Conservation (phyloP, 2,113 vertebrate species). For the Sceloporus undulatus region DNA sequence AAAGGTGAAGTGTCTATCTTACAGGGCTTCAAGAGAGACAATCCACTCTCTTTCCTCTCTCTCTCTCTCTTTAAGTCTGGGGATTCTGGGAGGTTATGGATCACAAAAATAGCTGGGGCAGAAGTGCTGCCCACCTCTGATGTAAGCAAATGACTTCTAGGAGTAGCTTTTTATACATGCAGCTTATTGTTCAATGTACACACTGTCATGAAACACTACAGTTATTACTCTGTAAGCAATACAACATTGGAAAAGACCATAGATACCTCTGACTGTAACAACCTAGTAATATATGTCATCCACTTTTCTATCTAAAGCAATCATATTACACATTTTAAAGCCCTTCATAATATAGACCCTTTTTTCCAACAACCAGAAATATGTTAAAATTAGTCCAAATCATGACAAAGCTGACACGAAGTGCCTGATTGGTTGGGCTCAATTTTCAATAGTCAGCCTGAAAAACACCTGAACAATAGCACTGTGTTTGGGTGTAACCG, state of each 20-base stretch:
- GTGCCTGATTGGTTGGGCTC: background rate
- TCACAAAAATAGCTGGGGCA: no score
- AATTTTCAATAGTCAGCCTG: background rate
- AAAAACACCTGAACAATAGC: conserved; percentile 6
- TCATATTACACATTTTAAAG: conserved; percentile 24
- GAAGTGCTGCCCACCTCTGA: no score
- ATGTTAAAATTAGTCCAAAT: background rate
- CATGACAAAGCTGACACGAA: background rate
- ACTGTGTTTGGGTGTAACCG: background rate
- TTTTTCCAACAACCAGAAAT: background rate
- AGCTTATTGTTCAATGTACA: no score
- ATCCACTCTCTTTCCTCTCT: no score
- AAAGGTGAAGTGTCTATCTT: no score
- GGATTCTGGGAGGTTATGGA: no score
- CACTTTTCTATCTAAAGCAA: conserved; percentile 1
- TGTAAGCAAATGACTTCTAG: no score
- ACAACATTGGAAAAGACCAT: background rate
- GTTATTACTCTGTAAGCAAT: background rate
- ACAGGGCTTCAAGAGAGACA: no score
- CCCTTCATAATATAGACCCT: background rate
- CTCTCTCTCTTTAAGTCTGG: no score
- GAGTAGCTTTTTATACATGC: no score
- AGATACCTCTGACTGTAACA: background rate
- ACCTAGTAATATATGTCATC: background rate
- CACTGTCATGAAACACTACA: background rate